Evolutionary conservation across 2,888 invertebrate species (phyloP), one percentile per base, ranked within the genome.

Genomic region (Halictus ligatus): DNA sequence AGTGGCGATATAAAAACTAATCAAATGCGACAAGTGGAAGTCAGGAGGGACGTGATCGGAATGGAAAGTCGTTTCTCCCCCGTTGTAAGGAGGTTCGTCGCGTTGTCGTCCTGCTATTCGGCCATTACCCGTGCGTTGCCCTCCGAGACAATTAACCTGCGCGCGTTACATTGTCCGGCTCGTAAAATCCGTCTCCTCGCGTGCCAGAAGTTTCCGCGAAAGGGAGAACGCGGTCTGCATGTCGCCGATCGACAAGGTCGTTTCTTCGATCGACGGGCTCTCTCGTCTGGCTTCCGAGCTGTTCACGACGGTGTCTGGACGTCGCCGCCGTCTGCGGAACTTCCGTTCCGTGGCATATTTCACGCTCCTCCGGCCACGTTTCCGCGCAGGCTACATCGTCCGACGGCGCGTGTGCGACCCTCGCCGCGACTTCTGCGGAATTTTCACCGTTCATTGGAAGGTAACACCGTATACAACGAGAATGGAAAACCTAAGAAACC

Each of bases 221-320:
- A 89, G 88, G 87, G 78, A 89, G 88, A 90, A 94, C 93, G 93
- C 94, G 91, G 86, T 92, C 86, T 92, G 94, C 93, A 94, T 94
- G 92, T 90, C 90, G 88, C 81, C 88, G 87, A 89, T 85, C 90
- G 91, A 89, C 94, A 93, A 94, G 94, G 94, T 93, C 94, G 92
- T 93, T 92, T 88, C 90, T 90, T 81, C 86, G 85, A 88, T 85
- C 86, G 83, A 85, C 85, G 78, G 21, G 81, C 81, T n/a, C 58
- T n/a, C 58, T 69, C 92, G 92, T 92, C 92, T 92, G 92, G 86
- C 92, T 93, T 93, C 93, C 93, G 92, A 90, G 93, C 87, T 91
- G 87, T 88, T 79, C 77, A 84, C 78, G 86, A 84, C 80, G 86
- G 85, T 89, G 84, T 85, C 84, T 87, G 81, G 71, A 71, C 87